Evolutionary conservation across 2,888 invertebrate genomes (phyloP), one percentile per base, ranked within the genome.

Genomic region (Amphipyra tragopoginis): DNA sequence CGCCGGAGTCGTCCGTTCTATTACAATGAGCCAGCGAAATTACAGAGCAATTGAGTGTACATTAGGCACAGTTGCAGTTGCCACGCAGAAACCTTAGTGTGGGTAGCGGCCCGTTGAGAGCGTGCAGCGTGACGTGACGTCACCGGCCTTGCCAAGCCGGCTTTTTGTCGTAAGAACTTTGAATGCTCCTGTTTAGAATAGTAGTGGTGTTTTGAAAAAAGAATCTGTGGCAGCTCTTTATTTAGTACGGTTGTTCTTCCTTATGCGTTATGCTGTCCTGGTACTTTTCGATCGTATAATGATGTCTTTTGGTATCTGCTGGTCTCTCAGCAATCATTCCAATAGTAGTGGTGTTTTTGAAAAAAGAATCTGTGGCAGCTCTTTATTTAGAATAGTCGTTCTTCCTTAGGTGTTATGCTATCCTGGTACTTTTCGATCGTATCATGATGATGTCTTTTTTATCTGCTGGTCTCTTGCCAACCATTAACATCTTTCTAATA

Each of bases 81-180:
- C 70, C 40, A 67, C 45, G 52, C 52, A 48, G 73, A 56, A 60
- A 55, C 72, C 58, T 65, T 62, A 73, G 75, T 60, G 59, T 51
- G 61, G 55, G 40, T 50, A 73, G 50, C 77, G 51, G 58, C 26
- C 52, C 77, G 77, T 54, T 14, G 57, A 54, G 60, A 45, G 47
- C 71, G 56, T 65, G 72, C 72, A 78, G 51, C 65, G 60, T 75
- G 65, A 74, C 59, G 61, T 51, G 59, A 74, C 78, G 77, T 67
- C 74, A 75, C 26, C 57, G 69, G 49, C 75, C 75, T 75, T 68
- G 78, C 47, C 39, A n/a, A 42, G 49, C 21, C 61, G 29, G 45
- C 42, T 52, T 52, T 53, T 67, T 72, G 69, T 60, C 57, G 39
- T 53, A 44, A 65, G 66, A 72, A 52, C 36, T 51, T 69, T 49